phyloP scores from a whole-genome alignment of 2,113 vertebrate genomes.

The Poeciliopsis retropinna region DNA sequence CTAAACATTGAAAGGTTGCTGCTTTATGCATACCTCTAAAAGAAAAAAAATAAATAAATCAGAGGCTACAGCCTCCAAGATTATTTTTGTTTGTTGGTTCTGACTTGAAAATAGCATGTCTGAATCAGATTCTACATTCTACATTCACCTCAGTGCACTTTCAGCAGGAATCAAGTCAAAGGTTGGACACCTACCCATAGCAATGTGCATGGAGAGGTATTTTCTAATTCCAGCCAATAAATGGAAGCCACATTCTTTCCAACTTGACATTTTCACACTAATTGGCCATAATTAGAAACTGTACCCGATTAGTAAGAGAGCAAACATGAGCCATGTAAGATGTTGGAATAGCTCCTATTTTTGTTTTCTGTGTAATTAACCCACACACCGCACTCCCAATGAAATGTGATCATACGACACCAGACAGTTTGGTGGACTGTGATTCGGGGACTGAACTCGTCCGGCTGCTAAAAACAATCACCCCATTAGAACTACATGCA shows the following conservation, averaged over 20 bases:
- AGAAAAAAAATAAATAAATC: background rate
- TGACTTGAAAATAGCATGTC: slow-evolving; percentile 39
- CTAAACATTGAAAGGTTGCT: too few species aligned
- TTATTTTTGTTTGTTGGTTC: background rate
- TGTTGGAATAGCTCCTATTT: slow-evolving; percentile 30
- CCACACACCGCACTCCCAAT: slow-evolving; percentile 48
- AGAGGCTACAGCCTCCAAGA: too few species aligned
- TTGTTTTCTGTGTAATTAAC: slow-evolving; percentile 23
- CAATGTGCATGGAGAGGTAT: slow-evolving; percentile 40
- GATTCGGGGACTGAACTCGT: slow-evolving; percentile 41
- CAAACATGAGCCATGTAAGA: slow-evolving; percentile 34
- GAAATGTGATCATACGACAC: slow-evolving; percentile 48
- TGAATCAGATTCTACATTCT: slow-evolving; percentile 58
- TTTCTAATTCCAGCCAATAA: slow-evolving; percentile 44
- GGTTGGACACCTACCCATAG: slow-evolving; percentile 39
- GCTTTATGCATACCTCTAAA: background rate
- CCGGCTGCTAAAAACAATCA: slow-evolving; percentile 61
- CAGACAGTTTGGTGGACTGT: slow-evolving; percentile 57
- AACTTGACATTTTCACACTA: slow-evolving; percentile 58
- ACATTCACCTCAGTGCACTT: slow-evolving; percentile 40
- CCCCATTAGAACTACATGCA: slow-evolving; percentile 78
- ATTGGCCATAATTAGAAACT: slow-evolving; percentile 57
- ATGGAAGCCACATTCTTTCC: slow-evolving; percentile 42
- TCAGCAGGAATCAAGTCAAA: slow-evolving; percentile 54
- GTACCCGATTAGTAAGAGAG: slow-evolving; percentile 49